Conservation (phyloP, 2,797 vertebrate genomes). For the Nothura maculosa region DNA sequence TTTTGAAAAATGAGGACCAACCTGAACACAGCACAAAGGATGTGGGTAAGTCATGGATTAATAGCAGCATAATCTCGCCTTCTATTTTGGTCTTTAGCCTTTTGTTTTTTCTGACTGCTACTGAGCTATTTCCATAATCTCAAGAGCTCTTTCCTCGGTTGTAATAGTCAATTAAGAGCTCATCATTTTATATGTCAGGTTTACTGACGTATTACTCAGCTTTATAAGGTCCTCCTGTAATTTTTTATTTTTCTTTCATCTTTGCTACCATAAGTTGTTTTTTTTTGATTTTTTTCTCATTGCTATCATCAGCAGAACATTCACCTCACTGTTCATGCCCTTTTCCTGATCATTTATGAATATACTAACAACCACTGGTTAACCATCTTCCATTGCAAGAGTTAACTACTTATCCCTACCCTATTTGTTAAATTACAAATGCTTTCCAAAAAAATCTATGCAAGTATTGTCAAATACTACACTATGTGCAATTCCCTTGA, state of each 20-base stretch:
- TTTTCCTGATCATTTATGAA: neutral
- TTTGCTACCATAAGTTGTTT: neutral
- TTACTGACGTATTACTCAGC: neutral
- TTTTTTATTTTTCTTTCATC: neutral
- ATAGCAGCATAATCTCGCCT: neutral
- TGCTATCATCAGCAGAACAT: neutral
- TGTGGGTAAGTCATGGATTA: neutral
- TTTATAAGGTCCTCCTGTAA: neutral
- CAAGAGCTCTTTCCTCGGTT: slow-evolving; percentile 23
- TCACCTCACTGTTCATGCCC: neutral
- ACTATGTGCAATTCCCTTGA: neutral
- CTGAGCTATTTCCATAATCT: slow-evolving; percentile 29
- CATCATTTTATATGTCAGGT: neutral
- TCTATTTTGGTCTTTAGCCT: slow-evolving; percentile 6
- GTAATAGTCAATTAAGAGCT: slow-evolving; percentile 42
- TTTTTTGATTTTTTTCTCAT: neutral
- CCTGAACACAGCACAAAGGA: neutral
- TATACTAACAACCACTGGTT: neutral
- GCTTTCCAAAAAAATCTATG: neutral
- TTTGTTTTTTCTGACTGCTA: slow-evolving; percentile 34
- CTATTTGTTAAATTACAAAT: neutral
- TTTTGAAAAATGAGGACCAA: neutral
- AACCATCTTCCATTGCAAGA: neutral
- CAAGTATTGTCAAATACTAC: neutral
- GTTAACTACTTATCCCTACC: neutral